phyloP scores from a whole-genome alignment of 2,888 invertebrate genomes.

The Erpobdella octoculata region DNA sequence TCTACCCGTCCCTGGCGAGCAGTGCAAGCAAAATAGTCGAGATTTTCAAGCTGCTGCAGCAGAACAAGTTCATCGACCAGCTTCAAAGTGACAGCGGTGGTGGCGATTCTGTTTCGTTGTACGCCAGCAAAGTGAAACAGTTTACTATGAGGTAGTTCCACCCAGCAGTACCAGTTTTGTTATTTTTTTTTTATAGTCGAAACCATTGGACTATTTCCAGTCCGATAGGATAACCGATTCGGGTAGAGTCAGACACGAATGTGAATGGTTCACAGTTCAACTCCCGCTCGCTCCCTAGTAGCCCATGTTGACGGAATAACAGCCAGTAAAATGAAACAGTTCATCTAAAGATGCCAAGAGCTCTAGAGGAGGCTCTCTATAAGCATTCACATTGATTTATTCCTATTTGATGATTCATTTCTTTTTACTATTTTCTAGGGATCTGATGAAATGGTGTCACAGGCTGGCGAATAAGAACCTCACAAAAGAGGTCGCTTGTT shows the following conservation, averaged over 20 bases:
- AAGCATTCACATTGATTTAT: no score
- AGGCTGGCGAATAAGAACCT: slow-evolving; percentile 69
- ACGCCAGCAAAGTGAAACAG: not conserved
- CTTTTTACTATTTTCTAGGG: slow-evolving; percentile 59
- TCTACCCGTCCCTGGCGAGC: not conserved
- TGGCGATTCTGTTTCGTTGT: not conserved
- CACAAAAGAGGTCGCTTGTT: slow-evolving; percentile 54
- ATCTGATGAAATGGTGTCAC: slow-evolving; percentile 82
- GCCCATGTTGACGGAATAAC: no score
- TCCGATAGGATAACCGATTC: no score
- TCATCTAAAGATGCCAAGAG: no score
- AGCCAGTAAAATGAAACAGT: no score
- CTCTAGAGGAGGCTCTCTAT: no score
- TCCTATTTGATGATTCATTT: no score
- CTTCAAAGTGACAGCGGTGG: not conserved
- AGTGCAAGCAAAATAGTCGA: not conserved
- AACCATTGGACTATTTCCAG: no score
- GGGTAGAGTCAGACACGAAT: no score
- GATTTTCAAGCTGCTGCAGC: not conserved
- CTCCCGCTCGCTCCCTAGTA: no score
- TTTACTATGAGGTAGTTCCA: slow-evolving; percentile 9
- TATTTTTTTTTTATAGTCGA: no score
- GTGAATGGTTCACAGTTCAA: no score
- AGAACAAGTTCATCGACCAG: not conserved
- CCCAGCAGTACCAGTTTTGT: not conserved